These are phyloP conservation scores for Nannoperca australis DNA, from an alignment of 2,797 vertebrate genomes.

Conservation along the genomic window DNA sequence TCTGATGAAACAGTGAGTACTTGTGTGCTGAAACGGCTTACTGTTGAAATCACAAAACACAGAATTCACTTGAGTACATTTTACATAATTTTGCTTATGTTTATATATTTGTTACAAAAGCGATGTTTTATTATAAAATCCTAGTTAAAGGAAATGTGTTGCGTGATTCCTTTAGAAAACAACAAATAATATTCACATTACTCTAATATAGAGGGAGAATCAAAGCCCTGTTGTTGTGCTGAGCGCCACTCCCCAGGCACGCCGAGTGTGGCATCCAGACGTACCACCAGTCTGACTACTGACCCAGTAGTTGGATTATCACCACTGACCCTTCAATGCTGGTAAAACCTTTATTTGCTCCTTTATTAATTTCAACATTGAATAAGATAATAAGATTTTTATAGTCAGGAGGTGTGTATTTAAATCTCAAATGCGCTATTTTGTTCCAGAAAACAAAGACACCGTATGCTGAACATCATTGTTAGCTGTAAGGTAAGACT, in stretches of 20 bases:
- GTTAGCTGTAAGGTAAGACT: conserved; percentile 58
- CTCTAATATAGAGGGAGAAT: background rate
- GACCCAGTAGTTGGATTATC: conserved; percentile 44
- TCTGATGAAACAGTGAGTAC: background rate
- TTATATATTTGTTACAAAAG: background rate
- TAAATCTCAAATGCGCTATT: background rate
- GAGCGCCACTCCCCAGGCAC: conserved; percentile 33
- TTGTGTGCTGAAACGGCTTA: background rate
- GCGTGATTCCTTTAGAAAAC: background rate
- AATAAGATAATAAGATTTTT: background rate
- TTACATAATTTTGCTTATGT: background rate
- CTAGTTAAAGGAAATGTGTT: background rate
- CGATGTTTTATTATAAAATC: background rate
- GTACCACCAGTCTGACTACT: conserved; percentile 24
- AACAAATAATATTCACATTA: background rate
- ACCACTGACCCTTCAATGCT: conserved; percentile 49
- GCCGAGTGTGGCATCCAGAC: conserved; percentile 13
- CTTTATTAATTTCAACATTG: background rate
- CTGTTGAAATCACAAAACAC: background rate
- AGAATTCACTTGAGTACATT: too few species aligned
- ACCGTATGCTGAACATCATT: conserved; percentile 28
- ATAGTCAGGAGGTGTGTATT: background rate
- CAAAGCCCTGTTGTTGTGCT: conserved; percentile 34
- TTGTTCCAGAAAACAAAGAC: conserved; percentile 22
- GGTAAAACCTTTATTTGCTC: conserved; percentile 45